phyloP scores from a whole-genome alignment of 2,113 vertebrate genomes.

The Eptesicus fuscus region DNA sequence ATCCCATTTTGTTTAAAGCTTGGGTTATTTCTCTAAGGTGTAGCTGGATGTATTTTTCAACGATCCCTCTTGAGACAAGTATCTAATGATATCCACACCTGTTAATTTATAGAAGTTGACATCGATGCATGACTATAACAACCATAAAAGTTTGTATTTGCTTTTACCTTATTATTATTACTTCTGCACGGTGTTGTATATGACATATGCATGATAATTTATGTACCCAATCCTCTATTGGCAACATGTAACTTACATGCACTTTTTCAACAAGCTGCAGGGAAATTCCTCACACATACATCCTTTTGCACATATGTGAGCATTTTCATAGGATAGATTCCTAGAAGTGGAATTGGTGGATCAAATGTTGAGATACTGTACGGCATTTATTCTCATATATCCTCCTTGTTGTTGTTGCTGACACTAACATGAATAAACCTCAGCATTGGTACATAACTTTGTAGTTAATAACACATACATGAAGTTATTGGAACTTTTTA shows the following conservation, averaged over 20 bases:
- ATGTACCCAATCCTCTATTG: background rate
- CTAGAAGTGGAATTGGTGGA: background rate
- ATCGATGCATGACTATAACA: background rate
- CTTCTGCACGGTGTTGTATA: background rate
- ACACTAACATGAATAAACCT: background rate
- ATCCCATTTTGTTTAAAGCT: constrained; percentile 3
- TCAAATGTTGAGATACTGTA: background rate
- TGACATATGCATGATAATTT: background rate
- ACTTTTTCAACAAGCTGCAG: background rate
- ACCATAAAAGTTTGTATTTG: background rate
- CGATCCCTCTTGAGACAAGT: constrained; percentile 5
- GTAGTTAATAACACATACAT: background rate
- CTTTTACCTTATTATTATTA: background rate
- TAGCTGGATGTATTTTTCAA: background rate
- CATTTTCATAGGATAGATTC: background rate
- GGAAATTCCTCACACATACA: background rate
- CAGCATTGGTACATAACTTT: background rate
- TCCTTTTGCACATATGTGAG: background rate
- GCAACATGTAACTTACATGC: background rate
- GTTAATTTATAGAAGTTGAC: background rate
- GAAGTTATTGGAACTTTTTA: background rate
- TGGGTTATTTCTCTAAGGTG: constrained; percentile 14
- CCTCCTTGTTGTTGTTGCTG: background rate
- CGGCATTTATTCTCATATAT: background rate
- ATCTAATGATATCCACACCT: background rate